A percentile compares a stretch with the other conserved stretches of the same genome.
Evolutionary conservation across 2,797 vertebrate genomes (phyloP).

Genomic region (Channa striata): DNA sequence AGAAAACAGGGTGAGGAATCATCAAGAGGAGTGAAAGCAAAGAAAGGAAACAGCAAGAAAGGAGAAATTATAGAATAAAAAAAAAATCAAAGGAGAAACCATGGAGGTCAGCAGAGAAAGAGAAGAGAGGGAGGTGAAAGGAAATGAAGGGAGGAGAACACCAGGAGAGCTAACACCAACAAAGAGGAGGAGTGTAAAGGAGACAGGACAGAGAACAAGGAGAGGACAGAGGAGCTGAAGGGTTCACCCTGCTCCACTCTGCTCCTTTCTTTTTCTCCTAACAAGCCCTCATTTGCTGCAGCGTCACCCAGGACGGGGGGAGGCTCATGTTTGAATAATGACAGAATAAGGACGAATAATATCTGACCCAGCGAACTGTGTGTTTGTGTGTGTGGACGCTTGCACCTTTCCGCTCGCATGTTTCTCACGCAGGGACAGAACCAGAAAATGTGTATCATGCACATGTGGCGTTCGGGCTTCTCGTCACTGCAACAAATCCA

Average conservation of each 20-base stretch:
- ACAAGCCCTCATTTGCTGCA: conserved; percentile 60
- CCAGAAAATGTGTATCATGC: not conserved
- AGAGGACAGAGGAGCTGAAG: not conserved
- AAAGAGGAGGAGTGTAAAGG: not conserved
- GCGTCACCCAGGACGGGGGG: conserved; percentile 42
- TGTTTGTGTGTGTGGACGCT: not conserved
- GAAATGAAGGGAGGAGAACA: too few relatives aligned
- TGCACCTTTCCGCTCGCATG: conserved; percentile 8
- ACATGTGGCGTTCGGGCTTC: conserved; percentile 13
- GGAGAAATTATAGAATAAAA: too few relatives aligned
- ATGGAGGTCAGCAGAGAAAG: too few relatives aligned
- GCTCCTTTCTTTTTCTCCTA: conserved; percentile 59
- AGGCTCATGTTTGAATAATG: conserved; percentile 63
- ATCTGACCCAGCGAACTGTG: conserved; percentile 12
- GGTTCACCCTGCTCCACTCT: conserved; percentile 20
- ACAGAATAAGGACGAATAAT: conserved; percentile 40
- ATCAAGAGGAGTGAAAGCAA: not conserved
- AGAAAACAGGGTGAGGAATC: too few relatives aligned
- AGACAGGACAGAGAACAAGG: not conserved
- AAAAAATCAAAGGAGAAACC: too few relatives aligned
- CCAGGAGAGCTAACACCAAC: too few relatives aligned
- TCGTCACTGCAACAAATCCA: conserved; percentile 44
- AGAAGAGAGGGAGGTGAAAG: not conserved
- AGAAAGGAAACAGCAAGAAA: too few relatives aligned
- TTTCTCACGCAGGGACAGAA: not conserved